These are phyloP conservation scores for Cichladusa arquata DNA, from an alignment of 2,113 vertebrate species.

Conservation along the genomic window DNA sequence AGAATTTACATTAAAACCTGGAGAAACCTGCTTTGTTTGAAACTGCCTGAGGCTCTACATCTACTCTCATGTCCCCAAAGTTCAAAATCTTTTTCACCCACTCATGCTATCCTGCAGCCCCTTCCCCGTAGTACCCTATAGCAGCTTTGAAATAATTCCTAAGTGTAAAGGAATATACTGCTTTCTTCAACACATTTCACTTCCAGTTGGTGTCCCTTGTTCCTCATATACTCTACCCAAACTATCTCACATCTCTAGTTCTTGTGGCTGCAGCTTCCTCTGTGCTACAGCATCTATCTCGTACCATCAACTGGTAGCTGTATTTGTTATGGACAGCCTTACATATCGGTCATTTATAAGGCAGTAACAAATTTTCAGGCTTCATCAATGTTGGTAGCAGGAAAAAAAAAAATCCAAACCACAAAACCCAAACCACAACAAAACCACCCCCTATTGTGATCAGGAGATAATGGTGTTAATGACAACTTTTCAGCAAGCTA, in stretches of 20 bases:
- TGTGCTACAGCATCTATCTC: neutral
- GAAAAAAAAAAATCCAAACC: neutral
- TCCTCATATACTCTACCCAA: neutral
- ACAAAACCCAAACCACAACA: neutral
- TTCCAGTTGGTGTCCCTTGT: neutral
- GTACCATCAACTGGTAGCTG: neutral
- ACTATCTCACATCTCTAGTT: neutral
- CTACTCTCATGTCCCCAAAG: neutral
- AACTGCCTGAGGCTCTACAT: neutral
- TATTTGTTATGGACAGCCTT: neutral
- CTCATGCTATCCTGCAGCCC: neutral
- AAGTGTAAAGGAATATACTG: neutral
- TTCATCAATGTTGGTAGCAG: neutral
- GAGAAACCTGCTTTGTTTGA: neutral
- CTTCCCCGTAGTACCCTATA: neutral
- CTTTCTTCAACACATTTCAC: neutral
- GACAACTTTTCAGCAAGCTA: neutral
- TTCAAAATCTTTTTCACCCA: neutral
- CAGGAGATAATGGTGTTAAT: neutral
- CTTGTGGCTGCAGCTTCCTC: neutral
- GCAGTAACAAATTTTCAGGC: neutral
- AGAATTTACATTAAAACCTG: constrained; percentile 7
- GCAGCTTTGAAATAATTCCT: neutral
- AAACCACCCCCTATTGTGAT: neutral
- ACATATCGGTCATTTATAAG: neutral